Conservation (phyloP, 2,888 invertebrate genomes). For the Nomada hirtipes region DNA sequence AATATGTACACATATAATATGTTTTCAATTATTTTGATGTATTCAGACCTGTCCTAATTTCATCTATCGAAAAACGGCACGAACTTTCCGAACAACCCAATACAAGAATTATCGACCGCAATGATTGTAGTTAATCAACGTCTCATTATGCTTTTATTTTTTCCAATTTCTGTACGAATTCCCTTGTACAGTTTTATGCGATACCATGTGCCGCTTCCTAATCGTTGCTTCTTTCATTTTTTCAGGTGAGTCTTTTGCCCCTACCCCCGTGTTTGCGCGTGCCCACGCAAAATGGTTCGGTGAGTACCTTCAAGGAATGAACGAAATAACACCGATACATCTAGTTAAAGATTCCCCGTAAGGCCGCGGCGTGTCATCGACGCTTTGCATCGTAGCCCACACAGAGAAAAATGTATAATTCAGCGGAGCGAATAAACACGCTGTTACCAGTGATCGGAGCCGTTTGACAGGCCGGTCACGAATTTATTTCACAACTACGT, state of each 20-base stretch:
- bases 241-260: conserved; percentile 68
- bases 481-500: conserved; percentile 55
- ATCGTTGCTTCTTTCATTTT: conserved; percentile 44
- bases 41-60: too few species aligned
- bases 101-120: too few species aligned
- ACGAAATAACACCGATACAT: conserved; percentile 62
- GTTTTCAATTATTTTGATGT: too few species aligned
- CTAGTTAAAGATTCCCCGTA: conserved; percentile 46
- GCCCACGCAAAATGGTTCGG: conserved; percentile 32
- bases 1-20: too few species aligned
- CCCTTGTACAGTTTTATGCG: too few species aligned
- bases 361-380: conserved; percentile 37
- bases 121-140: neutral
- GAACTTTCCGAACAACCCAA: too few species aligned
- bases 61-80: too few species aligned
- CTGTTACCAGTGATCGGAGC: conserved; percentile 39
- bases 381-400: conserved; percentile 37
- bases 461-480: conserved; percentile 47
- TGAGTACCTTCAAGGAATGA: conserved; percentile 62
- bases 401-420: conserved; percentile 55
- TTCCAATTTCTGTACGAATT: neutral
- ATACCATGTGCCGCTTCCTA: conserved; percentile 7
- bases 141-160: too few species aligned
- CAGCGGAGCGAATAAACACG: conserved; percentile 39
- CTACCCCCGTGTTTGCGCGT: conserved; percentile 20